These are phyloP conservation scores for Cavia aperea DNA, from an alignment of 2,113 vertebrate species.

Conservation along the genomic window DNA sequence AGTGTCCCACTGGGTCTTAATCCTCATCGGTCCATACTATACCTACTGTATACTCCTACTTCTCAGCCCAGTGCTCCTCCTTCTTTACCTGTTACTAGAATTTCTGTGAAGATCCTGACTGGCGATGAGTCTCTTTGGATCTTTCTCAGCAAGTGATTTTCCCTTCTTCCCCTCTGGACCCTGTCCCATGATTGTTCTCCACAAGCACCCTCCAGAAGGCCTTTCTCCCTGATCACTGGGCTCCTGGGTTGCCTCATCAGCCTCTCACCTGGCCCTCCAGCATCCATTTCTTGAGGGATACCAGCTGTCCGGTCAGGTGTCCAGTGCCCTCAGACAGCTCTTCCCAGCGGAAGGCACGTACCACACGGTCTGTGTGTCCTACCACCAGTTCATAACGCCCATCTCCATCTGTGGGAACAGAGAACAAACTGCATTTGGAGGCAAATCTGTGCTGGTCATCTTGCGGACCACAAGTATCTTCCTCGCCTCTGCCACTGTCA, in stretches of 20 bases:
- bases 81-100: not conserved
- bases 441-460: not conserved
- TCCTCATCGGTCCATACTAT: not conserved
- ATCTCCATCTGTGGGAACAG: slow-evolving; percentile 85
- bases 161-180: not conserved
- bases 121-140: not conserved
- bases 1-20: not conserved
- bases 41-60: not conserved
- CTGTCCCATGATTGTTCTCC: not conserved
- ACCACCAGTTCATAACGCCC: slow-evolving; percentile 91
- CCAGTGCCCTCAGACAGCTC: slow-evolving; percentile 81
- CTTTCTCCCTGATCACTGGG: not conserved
- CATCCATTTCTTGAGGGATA: slow-evolving; percentile 95
- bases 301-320: slow-evolving; percentile 82
- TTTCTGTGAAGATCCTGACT: not conserved
- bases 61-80: not conserved
- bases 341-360: slow-evolving; percentile 96
- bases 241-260: rapidly evolving
- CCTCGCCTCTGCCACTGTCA: not conserved
- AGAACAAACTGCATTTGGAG: not conserved
- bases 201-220: not conserved
- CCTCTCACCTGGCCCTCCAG: slow-evolving; percentile 92
- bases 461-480: not conserved
- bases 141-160: not conserved
- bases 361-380: slow-evolving; percentile 96